phyloP scores from a whole-genome alignment of 1,140 invertebrate species.

The Nomia melanderi region DNA sequence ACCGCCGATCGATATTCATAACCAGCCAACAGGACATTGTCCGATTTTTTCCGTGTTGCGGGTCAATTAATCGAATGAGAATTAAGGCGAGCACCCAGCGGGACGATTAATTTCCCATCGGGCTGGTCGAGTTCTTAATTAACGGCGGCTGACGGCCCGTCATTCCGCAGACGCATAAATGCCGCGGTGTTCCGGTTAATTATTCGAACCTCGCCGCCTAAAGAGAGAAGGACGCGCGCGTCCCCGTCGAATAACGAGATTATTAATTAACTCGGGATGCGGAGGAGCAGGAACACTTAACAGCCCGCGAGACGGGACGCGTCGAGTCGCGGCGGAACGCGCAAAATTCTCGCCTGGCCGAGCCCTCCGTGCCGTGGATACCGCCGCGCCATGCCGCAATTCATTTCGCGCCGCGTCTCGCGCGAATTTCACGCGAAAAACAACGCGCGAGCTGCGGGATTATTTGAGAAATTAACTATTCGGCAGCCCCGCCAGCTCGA shows the following conservation, averaged over 20 bases:
- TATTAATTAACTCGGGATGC: conserved; percentile 53
- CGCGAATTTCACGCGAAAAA: not conserved
- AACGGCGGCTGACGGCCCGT: conserved; percentile 36
- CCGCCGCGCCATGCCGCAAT: not conserved
- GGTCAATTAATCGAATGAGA: conserved; percentile 20
- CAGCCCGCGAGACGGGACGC: not conserved
- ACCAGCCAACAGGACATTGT: no score
- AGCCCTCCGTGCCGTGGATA: not conserved
- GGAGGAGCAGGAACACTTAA: conserved; percentile 46
- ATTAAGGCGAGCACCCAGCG: conserved; percentile 10
- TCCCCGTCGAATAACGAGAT: conserved; percentile 49
- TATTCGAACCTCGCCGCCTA: conserved; percentile 39
- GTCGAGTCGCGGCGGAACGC: not conserved
- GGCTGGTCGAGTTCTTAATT: conserved; percentile 49
- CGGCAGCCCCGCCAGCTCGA: not conserved
- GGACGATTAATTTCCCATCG: conserved; percentile 38
- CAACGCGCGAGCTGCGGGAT: not conserved
- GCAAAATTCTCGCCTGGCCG: conserved; percentile 6
- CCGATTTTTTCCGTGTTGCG: not conserved
- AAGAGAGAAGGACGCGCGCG: conserved; percentile 12
- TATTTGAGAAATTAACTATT: not conserved
- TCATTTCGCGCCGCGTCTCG: not conserved
- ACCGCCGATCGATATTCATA: no score
- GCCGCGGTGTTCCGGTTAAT: conserved; percentile 33
- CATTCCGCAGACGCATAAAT: conserved; percentile 40